These are phyloP conservation scores for Brachymystax lenok DNA, from an alignment of 2,797 vertebrate species.

Conservation along the genomic window DNA sequence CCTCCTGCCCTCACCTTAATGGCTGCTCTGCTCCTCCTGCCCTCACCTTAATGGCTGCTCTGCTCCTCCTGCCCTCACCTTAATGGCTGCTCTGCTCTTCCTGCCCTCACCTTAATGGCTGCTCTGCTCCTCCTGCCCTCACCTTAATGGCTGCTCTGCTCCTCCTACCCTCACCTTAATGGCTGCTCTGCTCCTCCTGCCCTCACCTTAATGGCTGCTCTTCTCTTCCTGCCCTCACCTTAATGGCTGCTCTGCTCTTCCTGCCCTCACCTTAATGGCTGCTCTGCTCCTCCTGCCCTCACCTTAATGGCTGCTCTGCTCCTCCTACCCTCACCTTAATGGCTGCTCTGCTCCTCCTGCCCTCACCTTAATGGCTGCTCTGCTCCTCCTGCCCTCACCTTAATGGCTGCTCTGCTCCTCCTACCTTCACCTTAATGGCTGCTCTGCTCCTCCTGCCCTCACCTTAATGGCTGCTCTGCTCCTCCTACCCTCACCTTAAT, in stretches of 20 bases:
- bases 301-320: neutral
- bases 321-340: neutral
- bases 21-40: neutral
- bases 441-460: neutral
- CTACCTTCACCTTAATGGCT: neutral
- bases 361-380: neutral
- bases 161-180: too few relatives aligned
- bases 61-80: conserved; percentile 46
- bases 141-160: too few relatives aligned
- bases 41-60: conserved; percentile 57
- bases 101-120: too few relatives aligned
- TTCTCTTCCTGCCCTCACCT: neutral
- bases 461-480: neutral
- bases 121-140: too few relatives aligned
- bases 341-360: neutral
- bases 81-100: conserved; percentile 36
- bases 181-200: neutral
- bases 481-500: neutral
- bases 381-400: neutral
- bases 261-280: neutral
- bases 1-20: too few relatives aligned
- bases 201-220: conserved; percentile 57
- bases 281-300: neutral
- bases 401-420: neutral
- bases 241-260: neutral